Evolutionary conservation across 35 echinoderm and acorn worm genomes (phyloP), one percentile per base, ranked within the genome.

Genomic region (Amphiura filiformis): DNA sequence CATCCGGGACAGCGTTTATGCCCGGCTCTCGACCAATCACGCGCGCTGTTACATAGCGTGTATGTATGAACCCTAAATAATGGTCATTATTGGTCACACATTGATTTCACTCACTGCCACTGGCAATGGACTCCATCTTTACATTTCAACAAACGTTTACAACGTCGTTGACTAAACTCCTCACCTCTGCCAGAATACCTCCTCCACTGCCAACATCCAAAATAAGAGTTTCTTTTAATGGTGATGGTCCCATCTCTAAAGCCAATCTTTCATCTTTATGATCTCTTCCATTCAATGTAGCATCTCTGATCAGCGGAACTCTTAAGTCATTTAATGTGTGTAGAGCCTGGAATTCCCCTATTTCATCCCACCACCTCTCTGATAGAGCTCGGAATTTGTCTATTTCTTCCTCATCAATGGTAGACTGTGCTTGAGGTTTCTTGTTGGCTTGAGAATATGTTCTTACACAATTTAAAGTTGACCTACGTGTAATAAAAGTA

Each of bases 171-270:
- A n/a, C n/a, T n/a, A n/a, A n/a, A n/a, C n/a, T 78, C 81, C 89
- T 91, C 52, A 99, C 96, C 90, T 99, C 96, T 82, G 93, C 87
- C 4, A 99, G 82, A 30, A 99, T 90, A 31, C 96, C 96, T 35
- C 93, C 96, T 76, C 96, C 96, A 90, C 96, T 95, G 7, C 96
- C 96, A 40, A 99, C 93, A 95, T 99, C 96, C 39, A 99, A 44
- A 26, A 99, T 88, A 36, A 85, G 39, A 32, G 79, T 42, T 34
- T 90, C 96, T 32, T 89, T 41, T 15, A 99, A 77, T 18, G 89
- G 93, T 81, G 41, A 70, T 77, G 93, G 37, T 7, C n/a, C 82
- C 33, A 61, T 87, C 20, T 47, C 26, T 30, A 12, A 40, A 83
- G 32, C 36, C 42, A 64, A 37, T 18, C 34, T 34, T 44, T 83